phyloP scores from a whole-genome alignment of 2,797 vertebrate genomes.

The Epinephelus malabaricus region DNA sequence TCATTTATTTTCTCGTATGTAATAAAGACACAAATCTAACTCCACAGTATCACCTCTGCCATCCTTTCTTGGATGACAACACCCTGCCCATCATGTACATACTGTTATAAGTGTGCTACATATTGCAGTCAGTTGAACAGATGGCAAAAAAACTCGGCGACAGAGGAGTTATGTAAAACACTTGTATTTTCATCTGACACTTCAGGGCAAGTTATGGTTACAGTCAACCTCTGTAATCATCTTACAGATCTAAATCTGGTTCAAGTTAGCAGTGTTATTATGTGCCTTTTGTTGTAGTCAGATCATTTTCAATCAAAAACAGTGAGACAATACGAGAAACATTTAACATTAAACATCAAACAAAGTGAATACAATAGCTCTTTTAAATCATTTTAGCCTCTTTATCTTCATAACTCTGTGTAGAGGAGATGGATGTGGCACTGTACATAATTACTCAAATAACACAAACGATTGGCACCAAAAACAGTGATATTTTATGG shows the following conservation, averaged over 20 bases:
- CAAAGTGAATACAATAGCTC: slow-evolving; percentile 70
- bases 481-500: slow-evolving; percentile 66
- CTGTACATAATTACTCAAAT: slow-evolving; percentile 73
- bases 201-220: slow-evolving; percentile 72
- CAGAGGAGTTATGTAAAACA: slow-evolving; percentile 66
- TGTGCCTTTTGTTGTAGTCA: slow-evolving; percentile 76
- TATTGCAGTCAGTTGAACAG: not conserved
- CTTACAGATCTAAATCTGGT: slow-evolving; percentile 66
- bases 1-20: too few relatives aligned
- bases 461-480: slow-evolving; percentile 76
- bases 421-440: slow-evolving; percentile 66
- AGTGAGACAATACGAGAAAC: slow-evolving; percentile 75
- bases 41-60: too few relatives aligned
- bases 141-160: slow-evolving; percentile 47
- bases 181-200: slow-evolving; percentile 78
- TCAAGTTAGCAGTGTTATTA: slow-evolving; percentile 81
- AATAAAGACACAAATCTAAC: too few relatives aligned
- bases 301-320: slow-evolving; percentile 70
- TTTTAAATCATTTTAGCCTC: slow-evolving; percentile 70
- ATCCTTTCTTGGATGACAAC: not conserved
- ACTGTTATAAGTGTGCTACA: not conserved
- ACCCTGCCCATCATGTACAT: not conserved
- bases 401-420: slow-evolving; percentile 50
- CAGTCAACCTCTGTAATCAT: slow-evolving; percentile 61
- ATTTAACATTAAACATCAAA: slow-evolving; percentile 77